Evolutionary conservation across 2,888 invertebrate species (phyloP).

Genomic region (Patella caerulea): DNA sequence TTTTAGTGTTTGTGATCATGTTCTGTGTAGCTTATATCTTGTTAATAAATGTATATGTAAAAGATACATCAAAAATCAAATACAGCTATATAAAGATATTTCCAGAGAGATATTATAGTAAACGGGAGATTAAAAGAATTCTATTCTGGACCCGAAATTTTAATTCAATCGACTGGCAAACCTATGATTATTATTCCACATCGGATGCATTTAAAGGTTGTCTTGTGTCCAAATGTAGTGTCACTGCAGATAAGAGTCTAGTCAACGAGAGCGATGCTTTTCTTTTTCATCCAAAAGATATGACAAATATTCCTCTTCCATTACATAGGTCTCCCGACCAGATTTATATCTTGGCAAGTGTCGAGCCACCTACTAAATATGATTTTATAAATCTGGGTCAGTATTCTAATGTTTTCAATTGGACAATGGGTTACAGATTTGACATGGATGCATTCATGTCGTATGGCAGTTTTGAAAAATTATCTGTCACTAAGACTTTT

Average conservation of each 20-base stretch:
- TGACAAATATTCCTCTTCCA: slow-evolving; percentile 8
- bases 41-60: too few species aligned
- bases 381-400: background rate
- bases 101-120: too few species aligned
- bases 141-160: slow-evolving; percentile 19
- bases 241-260: slow-evolving; percentile 4
- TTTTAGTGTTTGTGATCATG: too few species aligned
- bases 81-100: too few species aligned
- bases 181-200: background rate
- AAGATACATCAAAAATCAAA: too few species aligned
- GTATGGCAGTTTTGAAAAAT: background rate
- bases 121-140: background rate
- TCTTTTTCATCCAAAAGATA: slow-evolving; percentile 13
- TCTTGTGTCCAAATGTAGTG: slow-evolving; percentile 2
- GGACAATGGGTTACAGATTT: slow-evolving; percentile 5
- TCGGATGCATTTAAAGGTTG: background rate
- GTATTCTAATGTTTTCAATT: slow-evolving; percentile 14
- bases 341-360: background rate
- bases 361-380: background rate
- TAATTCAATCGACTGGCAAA: background rate
- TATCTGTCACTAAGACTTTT: background rate
- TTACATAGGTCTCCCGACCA: slow-evolving; percentile 10
- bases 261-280: background rate
- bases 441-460: background rate
- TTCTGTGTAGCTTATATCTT: too few species aligned